Conservation (phyloP, 2,113 vertebrate genomes). For the Neofelis nebulosa region DNA sequence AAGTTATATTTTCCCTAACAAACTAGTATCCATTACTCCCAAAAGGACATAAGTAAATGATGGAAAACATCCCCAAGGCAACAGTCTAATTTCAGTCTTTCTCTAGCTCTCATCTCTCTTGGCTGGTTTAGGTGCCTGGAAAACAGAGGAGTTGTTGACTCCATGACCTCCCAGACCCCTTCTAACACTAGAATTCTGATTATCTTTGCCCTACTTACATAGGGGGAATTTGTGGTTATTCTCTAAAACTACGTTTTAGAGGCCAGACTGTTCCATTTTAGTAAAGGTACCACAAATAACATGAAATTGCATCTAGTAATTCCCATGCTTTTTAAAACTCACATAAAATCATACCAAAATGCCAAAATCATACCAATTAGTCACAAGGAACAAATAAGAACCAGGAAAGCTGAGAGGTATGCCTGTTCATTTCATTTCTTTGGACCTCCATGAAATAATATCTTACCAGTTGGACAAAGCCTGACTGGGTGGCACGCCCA, state of each 20-base stretch:
- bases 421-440: slow-evolving; percentile 35
- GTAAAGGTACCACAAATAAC: slow-evolving; percentile 30
- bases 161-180: background rate
- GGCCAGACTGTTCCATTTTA: background rate
- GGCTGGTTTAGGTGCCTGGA: background rate
- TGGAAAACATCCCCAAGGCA: slow-evolving; percentile 5
- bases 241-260: slow-evolving; percentile 1
- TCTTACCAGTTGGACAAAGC: slow-evolving; percentile 21
- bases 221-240: background rate
- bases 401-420: background rate
- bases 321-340: background rate
- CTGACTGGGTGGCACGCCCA: background rate
- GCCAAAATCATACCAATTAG: slow-evolving; percentile 20
- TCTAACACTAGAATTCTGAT: slow-evolving; percentile 21
- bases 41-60: slow-evolving; percentile 11
- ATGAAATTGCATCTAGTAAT: background rate
- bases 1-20: slow-evolving; percentile 37
- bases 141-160: background rate
- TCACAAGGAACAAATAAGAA: slow-evolving; percentile 32
- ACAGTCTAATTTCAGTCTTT: background rate
- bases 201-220: background rate
- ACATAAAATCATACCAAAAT: slow-evolving; percentile 29
- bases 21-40: slow-evolving; percentile 9
- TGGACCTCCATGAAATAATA: slow-evolving; percentile 54
- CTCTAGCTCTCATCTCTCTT: background rate